Base-by-base conservation (phyloP, 2,888 invertebrate species). In the Drosophila atripex region DNA sequence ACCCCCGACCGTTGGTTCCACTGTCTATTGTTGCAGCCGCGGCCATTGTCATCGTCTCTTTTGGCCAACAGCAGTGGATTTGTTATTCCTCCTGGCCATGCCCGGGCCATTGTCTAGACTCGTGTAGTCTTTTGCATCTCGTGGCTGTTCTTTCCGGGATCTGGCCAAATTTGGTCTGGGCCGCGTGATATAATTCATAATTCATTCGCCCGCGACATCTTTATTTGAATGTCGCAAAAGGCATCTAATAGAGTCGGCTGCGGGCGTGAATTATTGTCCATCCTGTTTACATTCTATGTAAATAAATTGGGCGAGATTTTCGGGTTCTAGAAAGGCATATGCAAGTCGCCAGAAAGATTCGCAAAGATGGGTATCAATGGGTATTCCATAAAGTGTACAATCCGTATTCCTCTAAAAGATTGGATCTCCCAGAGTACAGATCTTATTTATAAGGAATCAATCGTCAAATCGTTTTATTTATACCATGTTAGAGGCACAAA, bases 121-220 rank as follows among this genome's bases (percentile, higher is more conserved):
- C 61, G 35, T 69, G 66, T 73, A 50, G 56, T 60, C 53, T 69
- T 64, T 43, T 75, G 69, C 75, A 49, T 54, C 64, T 56, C 45
- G 59, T 49, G 49, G 23, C 45, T 54, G 55, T 45, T 51, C 43
- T 73, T 54, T 61, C 63, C 45, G 41, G 71, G 53, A 55, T 73
- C 80, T 73, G 65, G 51, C 87, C 83, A 87, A 87, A 88, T 88
- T 85, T 85, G 88, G 87, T 35, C 51, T 54, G 55, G 43, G 60
- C 69, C 78, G 79, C 77, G 87, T 88, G 87, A 85, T 83, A 88
- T 88, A 87, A 80, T 88, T 88, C 87, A 88, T 88, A 88, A 85
- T 85, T 85, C 87, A 88, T 85, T 85, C 66, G 71, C 53, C 55
- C 9, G 60, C 72, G 79, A 88, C 85, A 86, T 87, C 88, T 88